Evolutionary conservation across 2,797 vertebrate species (phyloP), one percentile per base, ranked within the genome.

Genomic region (Crax fasciolata): DNA sequence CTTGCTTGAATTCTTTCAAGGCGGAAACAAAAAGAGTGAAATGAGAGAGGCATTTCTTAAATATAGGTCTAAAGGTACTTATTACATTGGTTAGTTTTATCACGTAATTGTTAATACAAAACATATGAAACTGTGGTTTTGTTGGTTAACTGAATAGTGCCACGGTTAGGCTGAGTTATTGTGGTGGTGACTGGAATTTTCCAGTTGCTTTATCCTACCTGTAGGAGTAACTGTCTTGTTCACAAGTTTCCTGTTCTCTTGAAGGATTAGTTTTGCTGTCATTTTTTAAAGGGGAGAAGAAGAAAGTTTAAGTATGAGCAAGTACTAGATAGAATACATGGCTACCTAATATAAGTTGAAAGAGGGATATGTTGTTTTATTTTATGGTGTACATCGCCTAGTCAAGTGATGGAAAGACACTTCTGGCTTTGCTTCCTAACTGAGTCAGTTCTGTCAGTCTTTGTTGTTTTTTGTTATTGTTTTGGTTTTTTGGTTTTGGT

Each of bases 151-250:
- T 75, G 39, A 66, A 9, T 17, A 32, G 44, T 67, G 15, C 41
- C 75, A 43, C 23, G 44, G 57, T 59, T n/a, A 12, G 20, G 58
- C 20, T 51, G n/a, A 61, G 25, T 63, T 78, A n/a, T 3, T 18
- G n/a, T 65, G 41, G 15, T 39, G 58, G 28, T 51, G 32, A 38
- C 38, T 80, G 68, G 49, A 87, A 93, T 89, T 84, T 95, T 96
- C 90, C 77, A 63, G 27, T 70, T 59, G 1, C 8, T 76, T 88
- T 83, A 90, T 63, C 65, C 41, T 89, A 0, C n/a, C 24, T 66
- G 4, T 9, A 39, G 13, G 39, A 73, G 5, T 35, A 59, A 14
- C 8, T 39, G 9, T 41, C 35, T 68, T 48, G 10, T 27, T 89
- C 9, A 0, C 13, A 41, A 70, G 4, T 74, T 84, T 77, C 49